Conservation (phyloP, 35 echinoderm and acorn worm genomes). For the Apostichopus parvimensis region DNA sequence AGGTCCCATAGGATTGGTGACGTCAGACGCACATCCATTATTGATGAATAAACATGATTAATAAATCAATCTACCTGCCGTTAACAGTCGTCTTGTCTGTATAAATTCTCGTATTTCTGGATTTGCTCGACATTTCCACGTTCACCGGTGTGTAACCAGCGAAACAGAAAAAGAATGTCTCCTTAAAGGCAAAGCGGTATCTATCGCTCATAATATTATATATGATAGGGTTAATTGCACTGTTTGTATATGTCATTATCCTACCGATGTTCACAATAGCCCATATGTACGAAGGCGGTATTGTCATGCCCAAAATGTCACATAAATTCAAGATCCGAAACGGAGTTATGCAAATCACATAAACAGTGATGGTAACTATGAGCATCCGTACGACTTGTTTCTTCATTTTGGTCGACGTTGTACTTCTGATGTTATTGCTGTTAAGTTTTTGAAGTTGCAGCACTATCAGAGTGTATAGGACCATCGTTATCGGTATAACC, state of each 20-base stretch:
- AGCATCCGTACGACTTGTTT: slow-evolving; percentile 97
- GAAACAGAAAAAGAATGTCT: slow-evolving; percentile 74
- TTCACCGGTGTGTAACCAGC: slow-evolving; percentile 61
- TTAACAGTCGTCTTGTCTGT: slow-evolving; percentile 48
- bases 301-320: slow-evolving; percentile 59
- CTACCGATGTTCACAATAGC: slow-evolving; percentile 74
- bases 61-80: neutral
- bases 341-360: slow-evolving; percentile 90
- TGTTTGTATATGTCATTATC: slow-evolving; percentile 92
- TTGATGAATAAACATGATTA: too few species aligned
- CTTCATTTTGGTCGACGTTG: slow-evolving; percentile 77
- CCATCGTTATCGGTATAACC: slow-evolving; percentile 84
- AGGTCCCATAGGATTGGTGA: too few species aligned
- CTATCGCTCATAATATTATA: slow-evolving; percentile 95
- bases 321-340: slow-evolving; percentile 92
- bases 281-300: slow-evolving; percentile 70
- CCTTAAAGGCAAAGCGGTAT: slow-evolving; percentile 81
- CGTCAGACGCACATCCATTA: too few species aligned
- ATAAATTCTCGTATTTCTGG: slow-evolving; percentile 39
- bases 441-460: slow-evolving; percentile 77
- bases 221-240: slow-evolving; percentile 92
- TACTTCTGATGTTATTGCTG: slow-evolving; percentile 60
- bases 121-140: slow-evolving; percentile 61
- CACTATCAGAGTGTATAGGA: slow-evolving; percentile 88
- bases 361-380: slow-evolving; percentile 90